phyloP scores from a whole-genome alignment of 1,140 invertebrate species.

The Drosophila kanapiae region DNA sequence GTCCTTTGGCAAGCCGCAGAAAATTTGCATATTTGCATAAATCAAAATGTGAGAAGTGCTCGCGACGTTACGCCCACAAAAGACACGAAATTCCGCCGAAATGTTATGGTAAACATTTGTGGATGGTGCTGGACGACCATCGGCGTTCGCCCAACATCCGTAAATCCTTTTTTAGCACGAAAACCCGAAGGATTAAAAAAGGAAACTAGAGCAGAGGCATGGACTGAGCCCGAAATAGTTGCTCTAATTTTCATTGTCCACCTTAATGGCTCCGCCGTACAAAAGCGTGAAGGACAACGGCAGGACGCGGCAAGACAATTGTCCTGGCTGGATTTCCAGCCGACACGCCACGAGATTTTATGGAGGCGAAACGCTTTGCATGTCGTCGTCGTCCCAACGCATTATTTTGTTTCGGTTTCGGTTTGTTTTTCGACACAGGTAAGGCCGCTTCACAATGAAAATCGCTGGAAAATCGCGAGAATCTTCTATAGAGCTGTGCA shows the following conservation, averaged over 20 bases:
- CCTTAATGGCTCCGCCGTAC: constrained; percentile 71
- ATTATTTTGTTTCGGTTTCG: constrained; percentile 36
- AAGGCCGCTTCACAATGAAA: constrained; percentile 73
- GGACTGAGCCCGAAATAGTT: constrained; percentile 58
- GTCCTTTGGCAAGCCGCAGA: constrained; percentile 16
- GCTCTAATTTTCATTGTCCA: constrained; percentile 80
- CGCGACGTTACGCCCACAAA: constrained; percentile 40
- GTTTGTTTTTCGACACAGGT: constrained; percentile 53
- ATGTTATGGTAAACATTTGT: constrained; percentile 62
- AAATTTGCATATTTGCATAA: constrained; percentile 46
- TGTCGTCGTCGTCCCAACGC: constrained; percentile 2
- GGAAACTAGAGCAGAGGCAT: constrained; percentile 72
- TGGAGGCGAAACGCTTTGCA: constrained; percentile 37
- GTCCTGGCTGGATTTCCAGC: constrained; percentile 27
- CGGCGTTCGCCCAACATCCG: constrained; percentile 54
- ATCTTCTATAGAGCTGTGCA: constrained; percentile 35
- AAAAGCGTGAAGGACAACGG: constrained; percentile 73
- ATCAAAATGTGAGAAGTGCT: constrained; percentile 39
- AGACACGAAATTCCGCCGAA: constrained; percentile 52
- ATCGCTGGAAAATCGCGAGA: constrained; percentile 78
- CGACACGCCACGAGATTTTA: constrained; percentile 46
- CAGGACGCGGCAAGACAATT: constrained; percentile 47
- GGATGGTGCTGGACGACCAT: not conserved
- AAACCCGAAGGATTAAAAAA: constrained; percentile 83
- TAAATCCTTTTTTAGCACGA: constrained; percentile 81